Percentiles rank a stretch among this genome's conserved stretches.
Conservation (phyloP, 2,797 vertebrate genomes). For the Sardinella longiceps region DNA sequence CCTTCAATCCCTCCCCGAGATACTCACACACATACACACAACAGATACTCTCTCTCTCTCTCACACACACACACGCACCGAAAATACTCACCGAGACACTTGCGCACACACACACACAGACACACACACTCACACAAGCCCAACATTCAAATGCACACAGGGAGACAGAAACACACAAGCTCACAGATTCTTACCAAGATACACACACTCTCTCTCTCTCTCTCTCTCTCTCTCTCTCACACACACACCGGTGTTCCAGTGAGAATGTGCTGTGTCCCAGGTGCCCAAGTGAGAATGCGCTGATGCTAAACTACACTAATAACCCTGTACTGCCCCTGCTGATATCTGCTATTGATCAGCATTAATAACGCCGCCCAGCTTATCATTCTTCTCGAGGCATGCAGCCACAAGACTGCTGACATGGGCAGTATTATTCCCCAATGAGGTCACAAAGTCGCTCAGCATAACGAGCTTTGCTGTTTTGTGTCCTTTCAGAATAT, state of each 20-base stretch:
- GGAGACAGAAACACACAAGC: neutral
- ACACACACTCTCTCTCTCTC: too few relatives aligned
- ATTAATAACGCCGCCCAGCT: neutral
- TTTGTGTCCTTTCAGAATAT: neutral
- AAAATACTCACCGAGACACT: neutral
- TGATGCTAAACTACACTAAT: conserved; percentile 11
- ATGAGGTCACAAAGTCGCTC: neutral
- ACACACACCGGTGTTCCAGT: neutral
- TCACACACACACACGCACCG: neutral
- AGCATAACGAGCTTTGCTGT: neutral
- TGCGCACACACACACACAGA: neutral
- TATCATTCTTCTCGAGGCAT: neutral
- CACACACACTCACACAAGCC: neutral
- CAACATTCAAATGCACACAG: neutral
- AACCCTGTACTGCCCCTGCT: neutral
- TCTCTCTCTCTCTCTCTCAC: too few relatives aligned
- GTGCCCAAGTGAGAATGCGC: neutral
- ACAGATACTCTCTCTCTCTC: too few relatives aligned
- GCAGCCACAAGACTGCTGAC: neutral
- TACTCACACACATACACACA: neutral
- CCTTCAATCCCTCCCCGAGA: neutral
- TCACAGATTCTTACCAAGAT: neutral
- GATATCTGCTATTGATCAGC: neutral
- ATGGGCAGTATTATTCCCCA: neutral
- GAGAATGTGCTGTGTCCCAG: too few relatives aligned